phyloP scores from a whole-genome alignment of 2,797 vertebrate genomes.

The Rallus crepitans region DNA sequence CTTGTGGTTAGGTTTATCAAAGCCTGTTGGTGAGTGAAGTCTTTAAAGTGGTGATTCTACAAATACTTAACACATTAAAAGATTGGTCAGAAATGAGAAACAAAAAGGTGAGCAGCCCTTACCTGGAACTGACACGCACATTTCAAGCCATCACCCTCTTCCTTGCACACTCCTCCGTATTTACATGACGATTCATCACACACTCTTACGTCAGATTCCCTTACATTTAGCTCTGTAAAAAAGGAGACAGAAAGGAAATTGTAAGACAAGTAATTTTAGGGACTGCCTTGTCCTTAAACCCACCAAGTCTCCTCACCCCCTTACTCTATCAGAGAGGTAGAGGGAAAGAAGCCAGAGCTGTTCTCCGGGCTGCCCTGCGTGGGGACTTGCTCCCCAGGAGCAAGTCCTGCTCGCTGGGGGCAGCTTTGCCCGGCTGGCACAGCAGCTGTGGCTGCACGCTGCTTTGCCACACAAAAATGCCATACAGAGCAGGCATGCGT shows the following conservation, averaged over 20 bases:
- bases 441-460: not conserved
- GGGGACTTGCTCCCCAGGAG: not conserved
- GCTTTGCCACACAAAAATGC: not conserved
- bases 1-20: not conserved
- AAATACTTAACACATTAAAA: not conserved
- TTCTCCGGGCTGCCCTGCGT: not conserved
- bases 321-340: not conserved
- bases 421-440: not conserved
- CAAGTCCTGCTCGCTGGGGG: not conserved
- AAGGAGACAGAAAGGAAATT: not conserved
- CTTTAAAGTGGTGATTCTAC: not conserved
- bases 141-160: conserved; percentile 90
- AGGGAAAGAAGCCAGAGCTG: not conserved
- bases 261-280: not conserved
- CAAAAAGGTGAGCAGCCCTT: conserved; percentile 59
- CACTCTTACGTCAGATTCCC: conserved; percentile 87
- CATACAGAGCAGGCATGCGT: not conserved
- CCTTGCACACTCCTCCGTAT: conserved; percentile 91
- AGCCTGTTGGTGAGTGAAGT: not conserved
- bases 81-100: not conserved
- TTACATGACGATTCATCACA: conserved; percentile 93
- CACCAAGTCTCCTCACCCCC: not conserved
- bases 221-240: conserved; percentile 88
- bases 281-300: not conserved
- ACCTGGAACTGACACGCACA: conserved; percentile 97